phyloP scores from a whole-genome alignment of 2,797 vertebrate species.

The Crocidura indochinensis region DNA sequence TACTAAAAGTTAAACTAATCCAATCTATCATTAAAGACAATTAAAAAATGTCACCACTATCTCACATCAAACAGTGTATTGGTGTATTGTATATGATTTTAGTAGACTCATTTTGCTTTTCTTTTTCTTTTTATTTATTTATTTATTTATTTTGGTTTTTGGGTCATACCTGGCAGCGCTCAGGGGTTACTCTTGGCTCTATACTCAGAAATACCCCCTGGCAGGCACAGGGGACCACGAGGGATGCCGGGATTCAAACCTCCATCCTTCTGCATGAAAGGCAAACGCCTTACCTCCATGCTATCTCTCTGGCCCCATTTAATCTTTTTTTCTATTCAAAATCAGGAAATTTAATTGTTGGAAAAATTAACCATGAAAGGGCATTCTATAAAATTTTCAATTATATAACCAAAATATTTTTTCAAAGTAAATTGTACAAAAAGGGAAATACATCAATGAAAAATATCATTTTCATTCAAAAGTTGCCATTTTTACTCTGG shows the following conservation, averaged over 20 bases:
- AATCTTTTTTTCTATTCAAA: slow-evolving; percentile 61
- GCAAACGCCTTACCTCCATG: too few relatives aligned
- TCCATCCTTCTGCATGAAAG: too few relatives aligned
- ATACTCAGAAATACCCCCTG: too few relatives aligned
- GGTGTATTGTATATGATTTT: neutral
- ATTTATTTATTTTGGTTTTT: too few relatives aligned
- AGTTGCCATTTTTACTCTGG: slow-evolving; percentile 70
- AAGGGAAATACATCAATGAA: slow-evolving; percentile 70
- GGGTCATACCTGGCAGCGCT: too few relatives aligned
- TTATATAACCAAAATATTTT: neutral
- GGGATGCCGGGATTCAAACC: too few relatives aligned
- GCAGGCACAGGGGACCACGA: too few relatives aligned
- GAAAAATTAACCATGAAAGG: slow-evolving; percentile 66
- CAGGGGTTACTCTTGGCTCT: too few relatives aligned
- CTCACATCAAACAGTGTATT: slow-evolving; percentile 19
- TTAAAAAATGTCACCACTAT: neutral
- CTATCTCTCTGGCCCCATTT: too few relatives aligned
- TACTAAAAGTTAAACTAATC: slow-evolving; percentile 34
- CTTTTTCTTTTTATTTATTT: too few relatives aligned
- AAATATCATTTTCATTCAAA: slow-evolving; percentile 69
- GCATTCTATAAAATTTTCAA: slow-evolving; percentile 64
- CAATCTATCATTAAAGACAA: slow-evolving; percentile 4
- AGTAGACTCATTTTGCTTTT: neutral
- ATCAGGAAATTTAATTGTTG: slow-evolving; percentile 43
- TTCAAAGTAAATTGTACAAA: slow-evolving; percentile 64